phyloP scores from a whole-genome alignment of 2,888 invertebrate genomes.

The Tetrapedia diversipes region DNA sequence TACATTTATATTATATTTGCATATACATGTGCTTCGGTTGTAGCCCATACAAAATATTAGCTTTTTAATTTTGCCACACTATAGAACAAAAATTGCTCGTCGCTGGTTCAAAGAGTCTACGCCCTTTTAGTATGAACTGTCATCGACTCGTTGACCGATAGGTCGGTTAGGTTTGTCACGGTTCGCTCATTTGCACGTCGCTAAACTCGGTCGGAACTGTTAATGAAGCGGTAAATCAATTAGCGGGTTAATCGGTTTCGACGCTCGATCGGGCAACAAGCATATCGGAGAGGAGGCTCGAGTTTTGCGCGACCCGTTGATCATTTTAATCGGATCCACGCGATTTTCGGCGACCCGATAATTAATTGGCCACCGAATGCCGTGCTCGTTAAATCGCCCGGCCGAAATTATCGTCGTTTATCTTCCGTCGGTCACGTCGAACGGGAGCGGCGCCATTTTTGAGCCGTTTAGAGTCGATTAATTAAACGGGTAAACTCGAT shows the following conservation, averaged over 20 bases:
- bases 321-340: constrained; percentile 34
- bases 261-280: constrained; percentile 34
- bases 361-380: constrained; percentile 36
- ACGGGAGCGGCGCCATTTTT: background rate
- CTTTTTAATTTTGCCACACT: too few species aligned
- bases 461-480: background rate
- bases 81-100: too few species aligned
- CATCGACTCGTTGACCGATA: background rate
- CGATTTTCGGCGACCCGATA: constrained; percentile 46
- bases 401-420: constrained; percentile 38
- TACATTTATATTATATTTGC: too few species aligned
- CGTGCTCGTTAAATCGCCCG: constrained; percentile 39
- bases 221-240: constrained; percentile 55
- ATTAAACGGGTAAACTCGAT: constrained; percentile 19
- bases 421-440: constrained; percentile 10
- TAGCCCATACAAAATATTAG: too few species aligned
- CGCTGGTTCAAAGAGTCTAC: too few species aligned
- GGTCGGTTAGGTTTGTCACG: background rate
- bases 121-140: too few species aligned
- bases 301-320: constrained; percentile 31
- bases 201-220: constrained; percentile 35
- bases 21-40: too few species aligned
- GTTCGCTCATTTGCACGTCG: constrained; percentile 13
- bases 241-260: constrained; percentile 43
- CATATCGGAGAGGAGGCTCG: constrained; percentile 21